phyloP scores from a whole-genome alignment of 2,888 invertebrate species.

The Gibbula magus region DNA sequence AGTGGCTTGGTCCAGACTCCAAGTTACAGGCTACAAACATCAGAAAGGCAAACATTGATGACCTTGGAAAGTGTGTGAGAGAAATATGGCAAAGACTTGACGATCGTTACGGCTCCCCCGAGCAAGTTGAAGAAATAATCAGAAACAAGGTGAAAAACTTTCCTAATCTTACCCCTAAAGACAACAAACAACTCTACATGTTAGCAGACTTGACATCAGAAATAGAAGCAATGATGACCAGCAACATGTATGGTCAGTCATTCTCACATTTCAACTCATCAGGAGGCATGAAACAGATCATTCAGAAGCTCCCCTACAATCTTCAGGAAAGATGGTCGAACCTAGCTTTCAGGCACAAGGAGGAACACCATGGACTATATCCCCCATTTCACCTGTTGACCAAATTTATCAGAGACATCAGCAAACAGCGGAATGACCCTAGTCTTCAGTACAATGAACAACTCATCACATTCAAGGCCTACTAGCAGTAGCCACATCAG shows the following conservation, averaged over 20 bases:
- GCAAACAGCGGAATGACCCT: not conserved
- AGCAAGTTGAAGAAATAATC: slow-evolving; percentile 34
- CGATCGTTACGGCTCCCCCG: slow-evolving; percentile 38
- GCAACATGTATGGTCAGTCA: slow-evolving; percentile 27
- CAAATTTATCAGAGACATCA: slow-evolving; percentile 33
- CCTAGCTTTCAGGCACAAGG: slow-evolving; percentile 39
- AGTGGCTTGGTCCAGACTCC: too few species aligned
- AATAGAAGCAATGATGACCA: slow-evolving; percentile 37
- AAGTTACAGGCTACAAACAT: too few species aligned
- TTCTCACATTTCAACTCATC: slow-evolving; percentile 44
- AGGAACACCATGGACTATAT: slow-evolving; percentile 29
- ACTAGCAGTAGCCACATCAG: too few species aligned
- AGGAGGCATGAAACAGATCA: slow-evolving; percentile 39
- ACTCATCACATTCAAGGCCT: too few species aligned
- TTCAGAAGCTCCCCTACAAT: slow-evolving; percentile 43
- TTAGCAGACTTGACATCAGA: slow-evolving; percentile 36
- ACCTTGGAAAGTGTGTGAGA: too few species aligned
- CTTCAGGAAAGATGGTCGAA: slow-evolving; percentile 44
- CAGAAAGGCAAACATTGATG: too few species aligned
- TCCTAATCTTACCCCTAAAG: slow-evolving; percentile 38
- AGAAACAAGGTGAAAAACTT: slow-evolving; percentile 36
- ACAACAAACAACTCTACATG: slow-evolving; percentile 36
- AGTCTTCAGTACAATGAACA: too few species aligned
- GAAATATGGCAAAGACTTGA: slow-evolving; percentile 31
- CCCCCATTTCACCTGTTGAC: slow-evolving; percentile 44